Evolutionary conservation across 2,113 vertebrate species (phyloP).

Genomic region (Spilogale gracilis): DNA sequence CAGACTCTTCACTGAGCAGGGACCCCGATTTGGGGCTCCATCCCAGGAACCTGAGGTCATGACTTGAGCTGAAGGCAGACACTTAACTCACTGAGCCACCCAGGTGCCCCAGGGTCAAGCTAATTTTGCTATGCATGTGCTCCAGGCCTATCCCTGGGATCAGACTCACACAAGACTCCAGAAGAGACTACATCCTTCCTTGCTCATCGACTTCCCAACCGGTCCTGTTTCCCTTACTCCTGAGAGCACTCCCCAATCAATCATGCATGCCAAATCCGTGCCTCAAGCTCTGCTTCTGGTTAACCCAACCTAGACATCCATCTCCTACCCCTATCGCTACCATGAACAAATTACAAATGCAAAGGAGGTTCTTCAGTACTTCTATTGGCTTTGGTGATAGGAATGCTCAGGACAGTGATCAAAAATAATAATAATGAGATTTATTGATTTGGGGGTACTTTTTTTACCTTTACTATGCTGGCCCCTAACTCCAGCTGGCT

Average conservation of each 20-base stretch:
- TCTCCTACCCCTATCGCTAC: not conserved
- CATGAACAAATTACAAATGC: not conserved
- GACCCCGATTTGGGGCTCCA: not conserved
- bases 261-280: not conserved
- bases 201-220: not conserved
- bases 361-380: not conserved
- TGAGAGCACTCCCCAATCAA: not conserved
- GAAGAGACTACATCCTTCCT: not conserved
- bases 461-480: not conserved
- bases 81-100: not conserved
- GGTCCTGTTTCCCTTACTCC: not conserved
- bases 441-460: not conserved
- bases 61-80: not conserved
- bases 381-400: not conserved
- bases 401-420: not conserved
- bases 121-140: not conserved
- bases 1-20: not conserved
- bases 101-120: not conserved
- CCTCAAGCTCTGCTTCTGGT: not conserved
- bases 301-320: not conserved
- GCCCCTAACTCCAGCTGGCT: not conserved
- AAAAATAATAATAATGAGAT: not conserved
- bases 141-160: not conserved
- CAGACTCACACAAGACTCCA: not conserved
- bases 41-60: not conserved